Base-by-base conservation (phyloP, 1,140 invertebrate genomes). In the Aphaenogaster ashmeadi region DNA sequence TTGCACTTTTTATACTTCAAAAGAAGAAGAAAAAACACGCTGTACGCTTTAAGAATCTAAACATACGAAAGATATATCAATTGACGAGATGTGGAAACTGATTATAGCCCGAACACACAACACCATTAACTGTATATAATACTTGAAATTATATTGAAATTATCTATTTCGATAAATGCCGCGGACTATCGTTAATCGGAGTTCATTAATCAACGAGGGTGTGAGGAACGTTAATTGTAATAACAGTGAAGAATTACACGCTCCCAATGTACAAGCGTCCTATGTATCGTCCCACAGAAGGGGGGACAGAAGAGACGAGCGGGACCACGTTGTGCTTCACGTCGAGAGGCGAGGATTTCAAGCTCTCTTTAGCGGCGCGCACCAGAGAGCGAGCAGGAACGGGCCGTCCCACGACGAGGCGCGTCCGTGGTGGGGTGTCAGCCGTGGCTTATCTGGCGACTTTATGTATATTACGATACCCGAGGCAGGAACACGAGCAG, bases 381-480 rank as follows among this genome's bases (percentile, higher is more conserved):
- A 88, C 27, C 50, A 81, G 50, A 36, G 88, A 89, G 66, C 54
- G 64, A 77, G 67, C 69, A 54, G 86, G 60, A 81, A 85, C 78
- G 71, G 72, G 41, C 64, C 88, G 89, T 87, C 88, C 85, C 85
- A 64, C 88, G 54, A 84, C 91, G 89, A 88, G 67, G 89, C 86
- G 87, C 87, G 66, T 85, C 86, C 74, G 88, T 90, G 90, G 90
- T 90, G 88, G 91, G 90, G 86, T 86, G 87, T 90, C 86, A 89
- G 89, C 86, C 87, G 50, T 85, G 91, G 93, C 91, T 93, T 94
- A 94, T 94, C 93, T 94, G 88, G 89, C 90, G 92, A 92, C 92
- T 93, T 94, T 93, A 93, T 92, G 93, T 94, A 94, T 93, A 94
- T 94, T 94, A 94, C 92, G 91, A 91, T 91, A 89, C 89, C 88